phyloP scores from a whole-genome alignment of 2,113 vertebrate species.

The Dendropsophus ebraccatus region DNA sequence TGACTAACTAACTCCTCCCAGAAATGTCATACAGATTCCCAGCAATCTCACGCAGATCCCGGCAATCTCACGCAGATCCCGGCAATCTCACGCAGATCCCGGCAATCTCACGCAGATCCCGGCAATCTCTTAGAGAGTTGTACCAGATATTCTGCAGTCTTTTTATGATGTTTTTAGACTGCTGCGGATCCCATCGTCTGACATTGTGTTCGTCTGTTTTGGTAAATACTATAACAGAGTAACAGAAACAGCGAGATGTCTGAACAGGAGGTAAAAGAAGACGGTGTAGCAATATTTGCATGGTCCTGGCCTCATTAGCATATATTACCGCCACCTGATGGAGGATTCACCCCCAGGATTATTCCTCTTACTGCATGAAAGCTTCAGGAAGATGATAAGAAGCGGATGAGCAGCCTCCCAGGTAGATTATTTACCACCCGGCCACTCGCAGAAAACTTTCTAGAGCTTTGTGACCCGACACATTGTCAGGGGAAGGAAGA shows the following conservation, averaged over 20 bases:
- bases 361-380: not conserved
- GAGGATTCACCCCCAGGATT: slow-evolving; percentile 26
- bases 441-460: not conserved
- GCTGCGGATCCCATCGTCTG: not conserved
- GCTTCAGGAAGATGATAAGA: slow-evolving; percentile 35
- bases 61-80: too few species aligned
- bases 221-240: not conserved
- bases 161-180: too few species aligned
- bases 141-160: too few species aligned
- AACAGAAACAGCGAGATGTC: not conserved
- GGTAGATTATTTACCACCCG: slow-evolving; percentile 39
- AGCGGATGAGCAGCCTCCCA: not conserved
- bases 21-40: too few species aligned
- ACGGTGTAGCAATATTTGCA: slow-evolving; percentile 10
- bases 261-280: slow-evolving; percentile 21
- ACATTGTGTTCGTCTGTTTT: not conserved
- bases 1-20: too few species aligned
- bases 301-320: slow-evolving; percentile 24
- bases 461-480: not conserved
- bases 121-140: too few species aligned
- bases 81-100: too few species aligned
- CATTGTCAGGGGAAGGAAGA: slow-evolving; percentile 50
- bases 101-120: too few species aligned
- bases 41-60: too few species aligned
- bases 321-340: slow-evolving; percentile 9